Base-by-base conservation (phyloP, 1,140 invertebrate genomes). In the Ylistrum balloti region DNA sequence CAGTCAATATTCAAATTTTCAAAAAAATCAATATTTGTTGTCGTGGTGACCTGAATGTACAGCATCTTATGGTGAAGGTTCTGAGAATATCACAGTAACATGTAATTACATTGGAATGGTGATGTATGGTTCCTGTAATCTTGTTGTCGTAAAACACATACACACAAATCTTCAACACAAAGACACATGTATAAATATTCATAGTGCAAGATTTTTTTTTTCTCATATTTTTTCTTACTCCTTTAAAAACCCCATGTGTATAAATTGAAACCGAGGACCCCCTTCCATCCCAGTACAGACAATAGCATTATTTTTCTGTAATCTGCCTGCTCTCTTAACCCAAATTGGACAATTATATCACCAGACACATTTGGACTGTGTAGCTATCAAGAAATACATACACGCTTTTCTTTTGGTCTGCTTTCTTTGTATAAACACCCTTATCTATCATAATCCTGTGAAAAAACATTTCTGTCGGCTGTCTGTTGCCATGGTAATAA, bases 1-100 rank as follows among this genome's bases (percentile, higher is more conserved):
- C 45, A 48, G 45, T 17, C 45, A 48, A 48, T 48, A 48, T 48
- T 48, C 45, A 48, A 48, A 48, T 48, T 48, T 48, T 48, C 45
- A 48, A 48, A 48, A 48, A 48, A 48, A n/a, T 48, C 45, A 48
- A 48, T 48, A 48, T 48, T 48, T 2, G 11, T 48, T 22, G 3
- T 48, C 3, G 45, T 48, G 45, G 35, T 48, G 45, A 48, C 45
- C 45, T 22, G 20, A 48, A 20, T 48, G 5, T 38, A 38, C 35
- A 38, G 5, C 35, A 38, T 38, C 45, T 48, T 48, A 20, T 22
- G 45, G 3, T 9, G 15, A 48, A 48, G 45, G 22, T 48, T 48
- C 45, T 20, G 1, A 20, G 13, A 48, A 48, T 48, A 48, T 48
- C 20, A 48, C 22, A 17, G 45, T 48, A 48, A 10, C 45, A 48